Conservation (phyloP, 2,888 invertebrate species). For the Anagyrus pseudococci region DNA sequence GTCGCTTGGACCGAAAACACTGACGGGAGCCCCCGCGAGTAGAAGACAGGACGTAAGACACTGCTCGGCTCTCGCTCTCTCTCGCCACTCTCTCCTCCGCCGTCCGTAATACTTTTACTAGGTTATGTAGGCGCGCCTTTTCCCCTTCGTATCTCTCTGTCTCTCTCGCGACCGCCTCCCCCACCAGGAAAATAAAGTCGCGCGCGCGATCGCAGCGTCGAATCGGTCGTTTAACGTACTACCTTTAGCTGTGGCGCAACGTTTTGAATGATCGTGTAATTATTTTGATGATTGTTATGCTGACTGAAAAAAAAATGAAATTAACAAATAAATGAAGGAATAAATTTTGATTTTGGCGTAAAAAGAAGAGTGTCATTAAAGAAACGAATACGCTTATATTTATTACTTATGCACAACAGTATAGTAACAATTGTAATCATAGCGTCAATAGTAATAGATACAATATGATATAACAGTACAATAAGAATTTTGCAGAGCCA, state of each 20-base stretch:
- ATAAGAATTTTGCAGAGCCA: conserved; percentile 15
- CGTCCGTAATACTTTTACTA: neutral
- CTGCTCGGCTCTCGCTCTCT: neutral
- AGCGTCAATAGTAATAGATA: conserved; percentile 24
- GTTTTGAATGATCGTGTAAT: neutral
- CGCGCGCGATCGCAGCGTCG: too few species aligned
- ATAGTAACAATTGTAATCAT: conserved; percentile 32
- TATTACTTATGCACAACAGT: conserved; percentile 32
- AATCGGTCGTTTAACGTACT: too few species aligned
- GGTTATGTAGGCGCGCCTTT: neutral
- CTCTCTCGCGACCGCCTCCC: neutral
- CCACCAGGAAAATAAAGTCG: too few species aligned
- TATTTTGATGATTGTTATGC: neutral
- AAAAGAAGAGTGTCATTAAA: conserved; percentile 1
- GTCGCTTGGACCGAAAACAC: too few species aligned
- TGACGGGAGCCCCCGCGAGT: too few species aligned
- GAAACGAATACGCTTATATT: conserved; percentile 29
- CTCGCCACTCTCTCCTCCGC: neutral
- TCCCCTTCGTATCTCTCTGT: neutral
- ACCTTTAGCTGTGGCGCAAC: neutral
- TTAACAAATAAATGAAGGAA: neutral
- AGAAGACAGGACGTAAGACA: neutral
- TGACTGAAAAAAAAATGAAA: too few species aligned
- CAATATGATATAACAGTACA: conserved; percentile 25
- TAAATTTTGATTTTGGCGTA: neutral